Base-by-base conservation (phyloP, 1,140 invertebrate genomes). In the Drosophila saltans region DNA sequence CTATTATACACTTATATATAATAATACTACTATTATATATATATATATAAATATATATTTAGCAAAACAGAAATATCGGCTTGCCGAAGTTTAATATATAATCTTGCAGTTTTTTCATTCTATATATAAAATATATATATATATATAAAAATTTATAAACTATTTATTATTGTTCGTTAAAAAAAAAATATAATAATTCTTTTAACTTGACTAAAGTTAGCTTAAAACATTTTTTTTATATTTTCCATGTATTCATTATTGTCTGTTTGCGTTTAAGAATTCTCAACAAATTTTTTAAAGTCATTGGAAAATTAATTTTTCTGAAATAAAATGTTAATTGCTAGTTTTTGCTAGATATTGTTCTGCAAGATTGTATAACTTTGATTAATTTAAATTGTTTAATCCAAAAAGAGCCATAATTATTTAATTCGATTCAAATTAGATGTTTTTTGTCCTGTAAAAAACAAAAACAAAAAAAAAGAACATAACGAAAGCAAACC, bases 371-470 rank as follows among this genome's bases (percentile, higher is more conserved):
- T 30, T 10, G 52, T 39, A 63, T 41, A 33, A 4, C 36, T 41
- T 57, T 11, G 16, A 16, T 16, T 40, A 73, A 55, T 33, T 68
- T 7, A 58, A 48, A 78, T 45, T 59, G 61, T 69, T 63, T 67
- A 41, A 40, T 16, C 58, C 39, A 45, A 66, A 45, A 66, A 48
- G 64, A 77, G 70, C 75, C 68, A 78, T 78, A 72, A 78, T 72
- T 77, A 73, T 84, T 84, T 82, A 62, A 74, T 80, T 88, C 78
- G 84, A 88, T 88, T 88, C 84, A 77, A 83, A 83, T 86, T 90
- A 90, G 88, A 90, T 90, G 86, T 90, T 90, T 85, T 81, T 90
- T 90, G 86, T 90, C 86, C 82, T 90, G 86, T 90, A 90, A 83
- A 90, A 74, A 85, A 57, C 41, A 59, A 55, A 71, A 56, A 69